These are phyloP conservation scores for Cebidichthys violaceus DNA, from an alignment of 2,113 vertebrate genomes.

Conservation along the genomic window DNA sequence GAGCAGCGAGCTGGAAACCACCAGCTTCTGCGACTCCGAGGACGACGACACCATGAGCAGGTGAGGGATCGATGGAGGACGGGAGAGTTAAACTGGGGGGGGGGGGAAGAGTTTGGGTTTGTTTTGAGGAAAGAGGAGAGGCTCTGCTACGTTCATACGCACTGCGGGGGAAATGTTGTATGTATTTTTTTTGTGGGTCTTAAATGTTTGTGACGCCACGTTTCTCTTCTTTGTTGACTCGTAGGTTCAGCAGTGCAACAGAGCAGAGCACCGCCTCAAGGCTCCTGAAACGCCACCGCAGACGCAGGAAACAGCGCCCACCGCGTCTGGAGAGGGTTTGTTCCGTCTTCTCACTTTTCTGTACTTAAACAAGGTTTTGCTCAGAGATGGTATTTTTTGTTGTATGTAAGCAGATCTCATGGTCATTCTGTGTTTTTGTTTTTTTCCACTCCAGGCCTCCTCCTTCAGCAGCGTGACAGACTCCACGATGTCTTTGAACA, in stretches of 20 bases:
- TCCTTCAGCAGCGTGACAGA: conserved; percentile 94
- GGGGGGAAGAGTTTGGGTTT: too few species aligned
- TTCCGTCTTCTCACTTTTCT: background rate
- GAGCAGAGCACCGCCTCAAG: conserved; percentile 91
- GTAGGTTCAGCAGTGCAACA: conserved; percentile 91
- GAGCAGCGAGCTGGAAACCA: conserved; percentile 93
- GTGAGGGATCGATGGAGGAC: conserved; percentile 57
- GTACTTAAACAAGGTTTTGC: background rate
- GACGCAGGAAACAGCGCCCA: conserved; percentile 91
- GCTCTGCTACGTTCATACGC: too few species aligned
- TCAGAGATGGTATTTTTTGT: background rate
- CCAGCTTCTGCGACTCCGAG: conserved; percentile 91
- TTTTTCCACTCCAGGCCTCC: conserved; percentile 81
- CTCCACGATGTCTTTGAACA: conserved; percentile 94
- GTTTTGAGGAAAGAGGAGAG: too few species aligned
- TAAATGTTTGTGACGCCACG: background rate
- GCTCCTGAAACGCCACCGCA: conserved; percentile 89
- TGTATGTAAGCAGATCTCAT: background rate
- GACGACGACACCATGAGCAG: conserved; percentile 93
- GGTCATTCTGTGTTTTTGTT: background rate
- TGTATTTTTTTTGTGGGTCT: background rate
- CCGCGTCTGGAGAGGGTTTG: conserved; percentile 89
- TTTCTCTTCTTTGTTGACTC: background rate
- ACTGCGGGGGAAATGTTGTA: too few species aligned
- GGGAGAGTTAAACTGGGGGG: background rate